phyloP scores from a whole-genome alignment of 1,140 invertebrate genomes.

The Drosophila bocki region DNA sequence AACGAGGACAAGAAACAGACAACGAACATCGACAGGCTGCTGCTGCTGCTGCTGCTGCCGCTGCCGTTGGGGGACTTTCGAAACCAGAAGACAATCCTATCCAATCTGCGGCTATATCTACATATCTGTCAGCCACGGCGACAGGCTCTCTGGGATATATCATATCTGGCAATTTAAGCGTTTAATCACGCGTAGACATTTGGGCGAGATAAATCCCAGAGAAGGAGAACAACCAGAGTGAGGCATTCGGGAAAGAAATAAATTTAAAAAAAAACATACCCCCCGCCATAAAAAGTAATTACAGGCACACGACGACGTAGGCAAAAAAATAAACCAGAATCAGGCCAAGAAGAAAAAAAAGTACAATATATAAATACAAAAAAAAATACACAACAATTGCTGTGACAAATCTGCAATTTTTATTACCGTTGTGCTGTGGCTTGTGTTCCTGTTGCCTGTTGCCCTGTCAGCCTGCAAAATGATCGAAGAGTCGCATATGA shows the following conservation, averaged over 20 bases:
- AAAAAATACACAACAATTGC: slow-evolving; percentile 57
- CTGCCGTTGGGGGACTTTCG: slow-evolving; percentile 14
- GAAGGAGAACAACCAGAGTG: slow-evolving; percentile 10
- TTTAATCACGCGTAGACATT: slow-evolving; percentile 82
- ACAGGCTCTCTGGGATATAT: slow-evolving; percentile 57
- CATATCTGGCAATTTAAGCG: slow-evolving; percentile 80
- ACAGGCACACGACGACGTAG: slow-evolving; percentile 64
- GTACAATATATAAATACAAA: slow-evolving; percentile 15
- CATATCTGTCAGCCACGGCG: slow-evolving; percentile 35
- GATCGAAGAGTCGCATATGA: slow-evolving; percentile 82
- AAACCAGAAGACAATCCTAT: slow-evolving; percentile 40
- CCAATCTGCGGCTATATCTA: slow-evolving; percentile 29
- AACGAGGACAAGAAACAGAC: slow-evolving; percentile 31
- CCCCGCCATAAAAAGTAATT: slow-evolving; percentile 73
- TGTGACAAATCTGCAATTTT: slow-evolving; percentile 83
- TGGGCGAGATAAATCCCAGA: slow-evolving; percentile 66
- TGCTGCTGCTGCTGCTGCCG: slow-evolving; percentile 7
- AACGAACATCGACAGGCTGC: slow-evolving; percentile 46
- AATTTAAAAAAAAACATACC: slow-evolving; percentile 28
- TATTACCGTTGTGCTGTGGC: slow-evolving; percentile 60
- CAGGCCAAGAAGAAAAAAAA: slow-evolving; percentile 46
- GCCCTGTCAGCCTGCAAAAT: slow-evolving; percentile 77
- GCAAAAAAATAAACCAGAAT: slow-evolving; percentile 67
- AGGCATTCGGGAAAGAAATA: slow-evolving; percentile 21
- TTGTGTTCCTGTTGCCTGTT: slow-evolving; percentile 53